Base-by-base conservation (phyloP, 1,140 invertebrate species). In the Choristoneura fumiferana region DNA sequence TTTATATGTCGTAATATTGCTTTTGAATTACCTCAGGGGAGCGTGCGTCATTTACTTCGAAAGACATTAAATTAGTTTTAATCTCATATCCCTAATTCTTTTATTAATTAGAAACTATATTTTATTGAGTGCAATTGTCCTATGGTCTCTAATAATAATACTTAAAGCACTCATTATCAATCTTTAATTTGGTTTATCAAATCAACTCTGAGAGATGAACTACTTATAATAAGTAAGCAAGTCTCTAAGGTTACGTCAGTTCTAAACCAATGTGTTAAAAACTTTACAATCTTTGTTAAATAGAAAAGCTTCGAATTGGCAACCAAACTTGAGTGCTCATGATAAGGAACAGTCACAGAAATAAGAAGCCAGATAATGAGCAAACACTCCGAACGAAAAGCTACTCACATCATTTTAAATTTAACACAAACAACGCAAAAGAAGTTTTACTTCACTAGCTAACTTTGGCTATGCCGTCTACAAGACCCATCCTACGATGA, bases 1-100 rank as follows among this genome's bases (percentile, higher is more conserved):
- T 29, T 84, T 87, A 89, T 89, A 89, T 87, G 82, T 89, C 85
- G 72, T 86, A 84, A 76, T 89, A 89, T 87, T 89, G 84, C 84
- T 89, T 87, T 89, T 81, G 77, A 81, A 73, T 89, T 84, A 82
- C 77, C 73, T 84, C 72, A 75, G 85, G 84, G 85, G 84, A 83
- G 85, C 81, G 83, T 88, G 85, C 81, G 76, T 81, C 79, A 67
- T 76, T 78, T 76, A 78, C 71, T 76, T 79, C 64, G 70, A 80
- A 76, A 78, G 62, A 78, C 72, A 75, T 84, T 77, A 80, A 85
- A 82, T 85, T 78, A 82, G 69, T 80, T 80, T 76, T 87, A 83
- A 83, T 76, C 73, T 87, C 80, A 81, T 83, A 87, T 84, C 71
- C 75, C 78, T 85, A 87, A 81, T 66, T 68, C 76, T 67, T 58